Evolutionary conservation across 1,140 invertebrate genomes (phyloP).

Genomic region (Bombyx mandarina): DNA sequence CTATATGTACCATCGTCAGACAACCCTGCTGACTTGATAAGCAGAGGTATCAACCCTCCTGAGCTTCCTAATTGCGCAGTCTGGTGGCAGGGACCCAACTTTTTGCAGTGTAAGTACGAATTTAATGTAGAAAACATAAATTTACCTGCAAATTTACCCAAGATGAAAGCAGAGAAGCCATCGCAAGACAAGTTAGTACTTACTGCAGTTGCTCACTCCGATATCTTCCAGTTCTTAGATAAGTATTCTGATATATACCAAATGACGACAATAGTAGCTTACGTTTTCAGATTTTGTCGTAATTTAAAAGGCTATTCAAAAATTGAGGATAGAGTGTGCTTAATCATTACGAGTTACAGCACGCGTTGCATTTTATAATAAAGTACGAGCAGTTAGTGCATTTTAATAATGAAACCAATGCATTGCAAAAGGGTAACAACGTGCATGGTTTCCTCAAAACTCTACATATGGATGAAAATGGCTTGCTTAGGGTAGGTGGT

Average conservation of each 20-base stretch:
- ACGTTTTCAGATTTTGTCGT: not conserved
- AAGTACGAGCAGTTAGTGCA: not conserved
- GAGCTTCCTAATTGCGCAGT: constrained; percentile 1
- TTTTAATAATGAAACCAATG: constrained; percentile 1
- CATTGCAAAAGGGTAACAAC: not conserved
- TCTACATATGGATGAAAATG: constrained; percentile 17
- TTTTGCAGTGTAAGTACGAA: constrained; percentile 4
- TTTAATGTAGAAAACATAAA: not conserved
- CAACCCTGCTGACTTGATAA: constrained; percentile 13
- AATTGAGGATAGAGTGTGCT: not conserved
- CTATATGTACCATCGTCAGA: constrained; percentile 8
- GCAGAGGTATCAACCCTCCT: constrained; percentile 9
- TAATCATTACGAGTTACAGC: constrained; percentile 4
- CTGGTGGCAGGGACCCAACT: constrained; percentile 12
- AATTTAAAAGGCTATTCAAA: constrained; percentile 2
- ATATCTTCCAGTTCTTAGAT: not conserved
- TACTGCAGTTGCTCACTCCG: not conserved
- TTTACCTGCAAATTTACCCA: not conserved
- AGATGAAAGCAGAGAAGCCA: not conserved
- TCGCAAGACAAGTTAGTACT: not conserved
- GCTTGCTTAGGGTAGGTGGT: constrained; percentile 26
- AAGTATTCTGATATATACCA: not conserved
- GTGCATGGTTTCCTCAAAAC: constrained; percentile 6
- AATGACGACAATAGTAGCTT: constrained; percentile 1
- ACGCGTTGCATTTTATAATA: constrained; percentile 3